Evolutionary conservation across 1,140 invertebrate species (phyloP), one percentile per base, ranked within the genome.

Genomic region (Lutraria rhynchaena): DNA sequence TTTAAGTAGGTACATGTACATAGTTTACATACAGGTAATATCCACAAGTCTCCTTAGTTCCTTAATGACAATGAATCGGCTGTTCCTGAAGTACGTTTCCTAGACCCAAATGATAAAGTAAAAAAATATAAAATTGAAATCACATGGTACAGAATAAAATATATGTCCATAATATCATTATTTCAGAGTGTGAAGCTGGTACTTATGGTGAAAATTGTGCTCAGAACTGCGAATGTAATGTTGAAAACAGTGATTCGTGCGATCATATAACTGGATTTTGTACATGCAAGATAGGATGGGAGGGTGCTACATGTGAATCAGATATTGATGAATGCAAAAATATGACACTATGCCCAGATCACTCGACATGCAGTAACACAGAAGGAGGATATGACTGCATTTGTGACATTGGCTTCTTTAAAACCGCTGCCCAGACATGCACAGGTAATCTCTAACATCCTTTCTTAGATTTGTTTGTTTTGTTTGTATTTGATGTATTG

Each of bases 161-260:
- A n/a, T n/a, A n/a, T n/a, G n/a, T n/a, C n/a, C n/a, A n/a, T n/a
- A n/a, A n/a, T 41, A 27, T 4, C 19, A 49, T n/a, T 49, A 2
- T 69, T 49, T 49, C 37, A 69, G 65, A 49, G 19, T 69, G 65
- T 69, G 65, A 69, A 22, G 17, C 19, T 11, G 37, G 65, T n/a
- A 13, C 9, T 17, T 37, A 69, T 37, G 65, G 65, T 13, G n/a
- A 49, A 24, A 22, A n/a, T 15, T 69, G 65, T 31, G 5, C 46
- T 1, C 19, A 4, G 2, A 69, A 1, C n/a, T 69, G 65, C 27
- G 1, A 3, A 3, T 69, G 65, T 44, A 49, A 3, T 49, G 1
- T 15, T 7, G n/a, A 2, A 1, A 69, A 69, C 24, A 69, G 37
- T 4, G 37, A 49, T 17, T 9, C n/a, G 9, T 69, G 65, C 27